Evolutionary conservation across 2,888 invertebrate species (phyloP), one percentile per base, ranked within the genome.

Genomic region (Drosophila kambysellisi): DNA sequence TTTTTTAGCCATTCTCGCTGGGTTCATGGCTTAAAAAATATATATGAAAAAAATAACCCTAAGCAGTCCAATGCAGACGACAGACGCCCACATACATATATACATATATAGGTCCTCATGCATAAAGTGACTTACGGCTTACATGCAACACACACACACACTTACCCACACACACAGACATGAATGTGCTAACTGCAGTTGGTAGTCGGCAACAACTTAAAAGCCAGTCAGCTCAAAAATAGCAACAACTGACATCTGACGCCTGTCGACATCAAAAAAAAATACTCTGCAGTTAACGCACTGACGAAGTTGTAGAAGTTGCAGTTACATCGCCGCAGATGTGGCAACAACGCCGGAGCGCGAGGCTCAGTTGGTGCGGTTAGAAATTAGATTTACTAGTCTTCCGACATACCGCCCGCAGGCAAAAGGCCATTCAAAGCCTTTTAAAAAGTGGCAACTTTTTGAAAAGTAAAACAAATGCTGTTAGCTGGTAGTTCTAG

Each of bases 311-410:
- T 83, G 56, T 76, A 65, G 50, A 63, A 77, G 80, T 65, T 84
- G 76, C 79, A 82, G 79, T 82, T 84, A 78, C 88, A 84, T 79
- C 63, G 68, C 75, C 71, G 53, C 81, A 64, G 70, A 66, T 58
- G 76, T 59, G 67, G 50, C 56, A 71, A 32, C 75, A 56, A 39
- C 39, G n/a, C 52, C 50, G 64, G 29, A 37, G n/a, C 43, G 52
- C 63, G 60, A 11, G 51, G 37, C 29, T n/a, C 53, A 53, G 71
- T 60, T 43, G 68, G 73, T 81, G 88, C 54, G 89, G 89, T 75
- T 88, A 71, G 83, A 85, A 85, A 85, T 85, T 85, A 89, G 88
- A 89, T 89, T 85, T 89, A 77, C 89, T 85, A 79, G 76, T 77
- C 83, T 77, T 64, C 58, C 70, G 72, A 60, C 72, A 79, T 20